Percentiles rank a stretch among this genome's conserved stretches.
phyloP scores from a whole-genome alignment of 2,797 vertebrate species.

The Hydrophis major region DNA sequence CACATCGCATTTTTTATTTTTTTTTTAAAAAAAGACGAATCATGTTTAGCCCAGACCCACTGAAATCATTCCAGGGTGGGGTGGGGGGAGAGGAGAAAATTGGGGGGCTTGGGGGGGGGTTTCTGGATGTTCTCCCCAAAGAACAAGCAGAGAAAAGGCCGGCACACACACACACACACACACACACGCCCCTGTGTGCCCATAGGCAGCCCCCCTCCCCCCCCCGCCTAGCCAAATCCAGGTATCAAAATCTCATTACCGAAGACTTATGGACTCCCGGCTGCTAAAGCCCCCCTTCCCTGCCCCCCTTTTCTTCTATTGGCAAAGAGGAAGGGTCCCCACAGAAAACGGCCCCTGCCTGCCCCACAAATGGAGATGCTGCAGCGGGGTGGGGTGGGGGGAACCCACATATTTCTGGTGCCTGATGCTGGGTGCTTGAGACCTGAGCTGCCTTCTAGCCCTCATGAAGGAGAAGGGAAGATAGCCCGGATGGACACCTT shows the following conservation, averaged over 20 bases:
- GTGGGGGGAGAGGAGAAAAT: not conserved
- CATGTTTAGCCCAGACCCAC: not conserved
- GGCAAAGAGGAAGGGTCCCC: not conserved
- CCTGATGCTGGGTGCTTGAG: not conserved
- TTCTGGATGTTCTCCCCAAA: not conserved
- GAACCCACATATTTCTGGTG: not conserved
- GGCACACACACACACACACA: no score
- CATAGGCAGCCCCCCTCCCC: fast-evolving
- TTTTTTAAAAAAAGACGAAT: not conserved
- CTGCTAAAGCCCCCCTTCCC: not conserved
- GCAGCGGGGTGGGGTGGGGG: not conserved
- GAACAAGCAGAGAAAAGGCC: not conserved
- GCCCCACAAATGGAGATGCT: not conserved
- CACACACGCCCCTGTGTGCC: not conserved
- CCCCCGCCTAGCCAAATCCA: not conserved
- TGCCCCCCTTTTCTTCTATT: not conserved
- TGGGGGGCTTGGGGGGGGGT: not conserved
- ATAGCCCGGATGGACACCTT: not conserved
- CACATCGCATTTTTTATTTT: no score
- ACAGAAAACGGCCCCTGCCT: not conserved
- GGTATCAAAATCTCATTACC: not conserved
- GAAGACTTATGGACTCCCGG: not conserved
- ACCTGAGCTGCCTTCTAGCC: not conserved
- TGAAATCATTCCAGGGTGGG: not conserved
- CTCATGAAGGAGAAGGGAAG: not conserved